These are phyloP conservation scores for Girardia tigrina DNA, from an alignment of 2,888 invertebrate species.

Conservation along the genomic window DNA sequence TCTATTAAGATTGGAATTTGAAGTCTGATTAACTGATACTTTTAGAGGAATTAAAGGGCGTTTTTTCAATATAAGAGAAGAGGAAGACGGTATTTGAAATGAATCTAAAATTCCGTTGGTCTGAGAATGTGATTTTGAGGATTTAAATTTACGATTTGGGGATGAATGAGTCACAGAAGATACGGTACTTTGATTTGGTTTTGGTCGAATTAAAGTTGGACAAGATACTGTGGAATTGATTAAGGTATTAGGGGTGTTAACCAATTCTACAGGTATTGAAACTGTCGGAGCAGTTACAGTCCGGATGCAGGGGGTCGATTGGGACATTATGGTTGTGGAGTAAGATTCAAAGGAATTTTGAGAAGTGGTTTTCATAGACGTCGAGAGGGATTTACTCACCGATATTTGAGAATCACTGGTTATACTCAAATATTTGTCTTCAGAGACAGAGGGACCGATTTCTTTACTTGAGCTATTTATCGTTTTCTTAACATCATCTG, in stretches of 20 bases:
- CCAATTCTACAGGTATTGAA: constrained; percentile 26
- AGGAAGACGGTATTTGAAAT: constrained; percentile 7
- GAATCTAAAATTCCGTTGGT: neutral
- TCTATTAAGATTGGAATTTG: neutral
- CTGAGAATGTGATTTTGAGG: neutral
- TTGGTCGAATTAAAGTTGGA: neutral
- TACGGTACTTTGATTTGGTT: neutral
- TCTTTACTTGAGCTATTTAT: neutral
- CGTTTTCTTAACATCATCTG: neutral
- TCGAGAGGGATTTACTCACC: neutral
- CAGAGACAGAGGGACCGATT: neutral
- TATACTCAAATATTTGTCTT: neutral
- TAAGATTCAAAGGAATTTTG: neutral
- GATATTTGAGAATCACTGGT: neutral
- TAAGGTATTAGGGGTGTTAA: neutral
- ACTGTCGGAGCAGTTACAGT: constrained; percentile 30
- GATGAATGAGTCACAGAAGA: neutral
- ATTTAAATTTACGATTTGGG: constrained; percentile 2
- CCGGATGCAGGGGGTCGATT: neutral
- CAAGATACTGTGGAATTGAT: neutral
- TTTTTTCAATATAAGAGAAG: neutral
- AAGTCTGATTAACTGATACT: neutral
- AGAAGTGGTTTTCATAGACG: neutral
- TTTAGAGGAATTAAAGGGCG: neutral
- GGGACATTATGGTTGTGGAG: neutral